Conservation (phyloP, 2,888 invertebrate genomes). For the Halictus ligatus region DNA sequence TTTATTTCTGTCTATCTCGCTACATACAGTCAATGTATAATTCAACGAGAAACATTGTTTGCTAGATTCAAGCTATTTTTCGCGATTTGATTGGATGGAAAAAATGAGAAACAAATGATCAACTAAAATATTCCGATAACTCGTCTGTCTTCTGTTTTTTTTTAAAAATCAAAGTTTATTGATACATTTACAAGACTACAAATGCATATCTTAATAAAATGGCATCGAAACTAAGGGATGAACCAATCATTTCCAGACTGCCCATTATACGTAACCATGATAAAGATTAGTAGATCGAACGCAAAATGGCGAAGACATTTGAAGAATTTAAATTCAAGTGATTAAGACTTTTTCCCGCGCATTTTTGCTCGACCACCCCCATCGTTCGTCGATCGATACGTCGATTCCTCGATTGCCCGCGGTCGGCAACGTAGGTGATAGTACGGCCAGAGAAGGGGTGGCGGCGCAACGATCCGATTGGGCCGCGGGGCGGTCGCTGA, state of each 20-base stretch:
- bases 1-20: background rate
- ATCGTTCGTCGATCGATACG: slow-evolving; percentile 19
- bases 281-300: too few species aligned
- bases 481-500: background rate
- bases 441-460: background rate
- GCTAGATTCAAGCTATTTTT: too few species aligned
- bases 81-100: too few species aligned
- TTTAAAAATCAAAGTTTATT: too few species aligned
- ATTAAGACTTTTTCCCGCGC: background rate
- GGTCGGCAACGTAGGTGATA: slow-evolving; percentile 9
- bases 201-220: background rate
- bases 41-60: too few species aligned
- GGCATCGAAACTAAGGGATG: background rate
- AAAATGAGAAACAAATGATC: too few species aligned
- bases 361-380: background rate
- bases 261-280: background rate
- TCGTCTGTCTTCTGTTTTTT: too few species aligned
- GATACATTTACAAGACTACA: background rate
- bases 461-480: slow-evolving; percentile 18
- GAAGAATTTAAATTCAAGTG: too few species aligned
- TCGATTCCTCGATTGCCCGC: too few species aligned
- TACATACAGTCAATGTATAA: too few species aligned
- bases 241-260: background rate
- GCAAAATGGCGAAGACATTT: background rate
- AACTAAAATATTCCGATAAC: too few species aligned